A percentile compares a stretch with the other conserved stretches of the same genome.
Evolutionary conservation across 2,797 vertebrate genomes (phyloP).

Genomic region (Neopelma chrysocephalum): DNA sequence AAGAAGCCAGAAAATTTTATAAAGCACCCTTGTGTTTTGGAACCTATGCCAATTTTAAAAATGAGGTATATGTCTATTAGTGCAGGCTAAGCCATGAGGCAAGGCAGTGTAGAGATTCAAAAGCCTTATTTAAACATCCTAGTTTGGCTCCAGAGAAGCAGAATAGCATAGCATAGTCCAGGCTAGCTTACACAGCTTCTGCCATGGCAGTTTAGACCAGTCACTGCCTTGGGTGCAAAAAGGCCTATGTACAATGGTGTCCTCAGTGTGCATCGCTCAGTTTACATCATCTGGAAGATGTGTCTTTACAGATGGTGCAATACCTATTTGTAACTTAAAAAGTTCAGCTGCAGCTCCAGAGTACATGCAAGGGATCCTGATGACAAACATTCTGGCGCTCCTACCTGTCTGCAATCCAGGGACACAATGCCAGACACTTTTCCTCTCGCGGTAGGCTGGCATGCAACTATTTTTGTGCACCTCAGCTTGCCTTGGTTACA

Average conservation of each 20-base stretch:
- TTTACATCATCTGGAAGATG: background rate
- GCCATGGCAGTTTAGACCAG: background rate
- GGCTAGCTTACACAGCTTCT: background rate
- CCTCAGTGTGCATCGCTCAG: background rate
- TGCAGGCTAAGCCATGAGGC: conserved; percentile 40
- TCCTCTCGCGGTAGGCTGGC: background rate
- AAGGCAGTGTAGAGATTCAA: conserved; percentile 44
- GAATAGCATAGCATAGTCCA: background rate
- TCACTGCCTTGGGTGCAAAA: background rate
- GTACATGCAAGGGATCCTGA: background rate
- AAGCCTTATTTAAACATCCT: conserved; percentile 36
- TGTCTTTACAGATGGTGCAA: background rate
- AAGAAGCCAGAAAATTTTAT: conserved; percentile 27
- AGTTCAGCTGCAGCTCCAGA: background rate
- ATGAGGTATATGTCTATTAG: background rate
- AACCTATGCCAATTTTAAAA: conserved; percentile 33
- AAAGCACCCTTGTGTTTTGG: conserved; percentile 41
- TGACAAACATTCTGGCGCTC: background rate
- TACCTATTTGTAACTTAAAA: background rate
- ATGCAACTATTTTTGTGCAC: background rate
- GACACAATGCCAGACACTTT: conserved; percentile 1
- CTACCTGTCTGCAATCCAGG: background rate
- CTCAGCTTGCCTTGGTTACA: background rate
- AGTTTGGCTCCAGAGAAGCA: conserved; percentile 2
- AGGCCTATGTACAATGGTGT: background rate